Evolutionary conservation across 2,888 invertebrate genomes (phyloP).

Genomic region (Sarcophaga subvicina): DNA sequence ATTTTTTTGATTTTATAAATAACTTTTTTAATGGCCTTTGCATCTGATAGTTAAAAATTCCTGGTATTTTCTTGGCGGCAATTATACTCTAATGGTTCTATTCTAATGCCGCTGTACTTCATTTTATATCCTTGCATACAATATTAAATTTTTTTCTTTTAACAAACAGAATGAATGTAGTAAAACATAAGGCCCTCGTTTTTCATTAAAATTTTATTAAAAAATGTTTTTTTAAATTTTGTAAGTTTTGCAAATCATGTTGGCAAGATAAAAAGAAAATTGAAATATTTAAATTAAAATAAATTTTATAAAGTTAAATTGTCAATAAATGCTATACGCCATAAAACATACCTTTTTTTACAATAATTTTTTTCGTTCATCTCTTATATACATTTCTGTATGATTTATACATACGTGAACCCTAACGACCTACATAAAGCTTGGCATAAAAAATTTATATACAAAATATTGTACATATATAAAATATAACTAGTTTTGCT

Average conservation of each 20-base stretch:
- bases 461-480: slow-evolving; percentile 25
- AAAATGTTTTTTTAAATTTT: slow-evolving; percentile 39
- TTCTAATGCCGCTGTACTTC: slow-evolving; percentile 54
- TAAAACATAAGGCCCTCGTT: slow-evolving; percentile 4
- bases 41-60: slow-evolving; percentile 68
- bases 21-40: slow-evolving; percentile 37
- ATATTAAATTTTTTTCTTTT: neutral
- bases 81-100: slow-evolving; percentile 67
- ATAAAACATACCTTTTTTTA: neutral
- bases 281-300: slow-evolving; percentile 2
- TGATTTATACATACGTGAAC: slow-evolving; percentile 36
- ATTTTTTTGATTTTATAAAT: slow-evolving; percentile 37
- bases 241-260: slow-evolving; percentile 40
- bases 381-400: neutral
- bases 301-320: neutral
- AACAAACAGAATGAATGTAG: slow-evolving; percentile 26
- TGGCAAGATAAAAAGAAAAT: neutral
- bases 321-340: neutral
- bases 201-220: slow-evolving; percentile 48
- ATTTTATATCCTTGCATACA: slow-evolving; percentile 41
- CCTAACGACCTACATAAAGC: slow-evolving; percentile 60
- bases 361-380: neutral
- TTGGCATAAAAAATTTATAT: slow-evolving; percentile 26
- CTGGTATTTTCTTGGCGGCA: slow-evolving; percentile 67
- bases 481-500: slow-evolving; percentile 64